Evolutionary conservation across 2,797 vertebrate species (phyloP).

Genomic region (Poeciliopsis infans): DNA sequence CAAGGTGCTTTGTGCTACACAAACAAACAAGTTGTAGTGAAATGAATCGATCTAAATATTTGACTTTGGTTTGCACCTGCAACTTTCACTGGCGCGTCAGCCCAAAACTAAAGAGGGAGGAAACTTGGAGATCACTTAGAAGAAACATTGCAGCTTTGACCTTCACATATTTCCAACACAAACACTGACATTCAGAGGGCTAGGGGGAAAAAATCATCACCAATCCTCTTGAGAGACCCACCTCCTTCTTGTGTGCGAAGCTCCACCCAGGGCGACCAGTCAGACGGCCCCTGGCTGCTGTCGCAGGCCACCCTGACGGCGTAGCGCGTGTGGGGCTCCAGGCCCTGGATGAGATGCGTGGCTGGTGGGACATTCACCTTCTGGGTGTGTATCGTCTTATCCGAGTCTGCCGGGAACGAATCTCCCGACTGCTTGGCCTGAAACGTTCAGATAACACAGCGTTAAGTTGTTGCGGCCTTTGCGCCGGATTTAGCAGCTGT

Average conservation of each 20-base stretch:
- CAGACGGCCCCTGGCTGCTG: constrained; percentile 85
- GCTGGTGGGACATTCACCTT: constrained; percentile 80
- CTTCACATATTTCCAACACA: constrained; percentile 24
- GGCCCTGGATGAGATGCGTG: constrained; percentile 70
- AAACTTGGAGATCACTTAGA: constrained; percentile 21
- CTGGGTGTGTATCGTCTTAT: constrained; percentile 78
- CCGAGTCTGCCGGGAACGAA: constrained; percentile 23
- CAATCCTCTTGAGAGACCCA: constrained; percentile 59
- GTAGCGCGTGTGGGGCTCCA: constrained; percentile 83
- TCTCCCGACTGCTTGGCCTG: constrained; percentile 78
- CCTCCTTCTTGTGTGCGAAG: constrained; percentile 87
- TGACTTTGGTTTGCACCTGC: neutral
- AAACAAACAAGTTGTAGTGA: too few species aligned
- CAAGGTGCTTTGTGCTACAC: too few species aligned
- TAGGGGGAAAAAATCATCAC: constrained; percentile 37
- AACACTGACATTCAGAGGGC: constrained; percentile 5
- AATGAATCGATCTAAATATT: neutral
- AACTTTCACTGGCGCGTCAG: neutral
- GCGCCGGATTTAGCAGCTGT: neutral
- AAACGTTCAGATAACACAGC: constrained; percentile 19
- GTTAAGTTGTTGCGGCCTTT: neutral
- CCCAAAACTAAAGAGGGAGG: constrained; percentile 12
- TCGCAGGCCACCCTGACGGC: constrained; percentile 84
- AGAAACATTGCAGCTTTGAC: constrained; percentile 40
- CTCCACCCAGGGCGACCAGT: constrained; percentile 86